Conservation (phyloP, 37 sponge, comb jelly and placozoan species). For the Halisarca cf. caerulea region DNA sequence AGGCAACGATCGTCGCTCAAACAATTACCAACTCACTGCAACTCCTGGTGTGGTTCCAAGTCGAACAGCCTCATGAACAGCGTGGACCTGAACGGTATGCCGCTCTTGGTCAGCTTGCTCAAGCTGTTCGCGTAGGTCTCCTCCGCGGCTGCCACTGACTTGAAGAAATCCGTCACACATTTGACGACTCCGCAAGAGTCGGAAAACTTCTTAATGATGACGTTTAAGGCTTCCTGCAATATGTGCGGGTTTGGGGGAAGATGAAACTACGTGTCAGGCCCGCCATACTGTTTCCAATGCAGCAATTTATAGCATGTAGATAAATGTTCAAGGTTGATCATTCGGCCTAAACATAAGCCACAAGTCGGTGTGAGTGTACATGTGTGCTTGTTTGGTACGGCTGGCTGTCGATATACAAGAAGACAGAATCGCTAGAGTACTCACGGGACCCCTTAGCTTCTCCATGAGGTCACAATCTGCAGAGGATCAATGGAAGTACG, state of each 20-base stretch:
- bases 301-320: no score
- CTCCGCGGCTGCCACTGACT: conserved; percentile 23
- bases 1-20: background rate
- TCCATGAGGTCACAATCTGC: no score
- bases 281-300: no score
- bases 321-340: no score
- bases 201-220: conserved; percentile 63
- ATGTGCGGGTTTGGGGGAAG: no score
- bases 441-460: conserved; percentile 33
- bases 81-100: conserved; percentile 58
- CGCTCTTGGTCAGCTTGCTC: background rate
- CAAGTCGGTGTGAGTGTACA: no score
- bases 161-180: conserved; percentile 81
- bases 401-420: no score
- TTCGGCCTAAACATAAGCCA: no score
- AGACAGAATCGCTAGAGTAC: no score
- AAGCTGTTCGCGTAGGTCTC: background rate
- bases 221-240: conserved; percentile 60
- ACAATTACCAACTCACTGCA: conserved; percentile 83
- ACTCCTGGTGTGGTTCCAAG: conserved; percentile 63
- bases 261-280: no score
- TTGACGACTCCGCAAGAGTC: conserved; percentile 74
- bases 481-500: no score
- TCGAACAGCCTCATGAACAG: conserved; percentile 76
- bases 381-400: no score